Conservation (phyloP, 92 coral and sea anemone genomes). For the Galaxea fascicularis region DNA sequence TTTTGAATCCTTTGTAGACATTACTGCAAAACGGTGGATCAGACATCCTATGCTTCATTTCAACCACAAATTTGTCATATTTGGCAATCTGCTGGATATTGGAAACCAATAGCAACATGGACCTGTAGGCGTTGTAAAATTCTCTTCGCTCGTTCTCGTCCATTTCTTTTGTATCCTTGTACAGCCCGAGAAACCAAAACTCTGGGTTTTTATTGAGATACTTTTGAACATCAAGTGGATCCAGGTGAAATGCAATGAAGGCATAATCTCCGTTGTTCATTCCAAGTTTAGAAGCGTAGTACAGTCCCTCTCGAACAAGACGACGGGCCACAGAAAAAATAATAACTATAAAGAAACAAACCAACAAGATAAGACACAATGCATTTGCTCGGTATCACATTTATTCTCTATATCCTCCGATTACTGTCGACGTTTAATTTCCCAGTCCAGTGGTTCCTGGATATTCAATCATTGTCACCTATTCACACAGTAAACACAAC, state of each 20-base stretch:
- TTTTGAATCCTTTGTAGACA: slow-evolving; percentile 43
- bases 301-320: slow-evolving; percentile 87
- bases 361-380: neutral
- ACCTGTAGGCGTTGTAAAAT: slow-evolving; percentile 65
- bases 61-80: slow-evolving; percentile 61
- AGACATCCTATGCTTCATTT: slow-evolving; percentile 68
- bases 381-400: no score
- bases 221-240: slow-evolving; percentile 8
- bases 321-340: slow-evolving; percentile 72
- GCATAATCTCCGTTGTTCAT: slow-evolving; percentile 90
- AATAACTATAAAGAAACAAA: slow-evolving; percentile 66
- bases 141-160: slow-evolving; percentile 41
- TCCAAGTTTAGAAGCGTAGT: slow-evolving; percentile 76
- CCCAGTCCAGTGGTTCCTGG: no score
- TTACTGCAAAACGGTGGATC: slow-evolving; percentile 79
- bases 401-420: no score
- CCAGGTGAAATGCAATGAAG: slow-evolving; percentile 74
- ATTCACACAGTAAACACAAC: no score
- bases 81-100: slow-evolving; percentile 58
- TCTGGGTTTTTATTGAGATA: neutral
- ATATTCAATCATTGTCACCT: no score
- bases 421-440: no score
- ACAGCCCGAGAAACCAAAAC: slow-evolving; percentile 58
- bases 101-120: slow-evolving; percentile 61
- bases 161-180: slow-evolving; percentile 17